Base-by-base conservation (phyloP, 2,888 invertebrate species). In the Clanis bilineata region DNA sequence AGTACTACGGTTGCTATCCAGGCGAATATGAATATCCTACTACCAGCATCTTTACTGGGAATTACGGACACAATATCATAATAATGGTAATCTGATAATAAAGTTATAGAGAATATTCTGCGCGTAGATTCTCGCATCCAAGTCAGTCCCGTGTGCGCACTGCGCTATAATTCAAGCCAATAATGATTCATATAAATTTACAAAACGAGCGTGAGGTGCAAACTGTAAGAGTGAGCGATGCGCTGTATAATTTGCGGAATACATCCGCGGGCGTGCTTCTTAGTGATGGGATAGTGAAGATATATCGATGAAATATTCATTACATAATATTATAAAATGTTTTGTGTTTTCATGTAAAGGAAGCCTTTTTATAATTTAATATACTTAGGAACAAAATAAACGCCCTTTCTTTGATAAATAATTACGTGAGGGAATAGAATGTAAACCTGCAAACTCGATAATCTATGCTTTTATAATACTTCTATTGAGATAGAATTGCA, bases 151-250 rank as follows among this genome's bases (percentile, higher is more conserved):
- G 72, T 43, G 73, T 72, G 74, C 78, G 79, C 79, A 78, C 81
- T 71, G 74, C 75, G 76, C 83, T 84, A 80, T 85, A 86, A 86
- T 85, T 85, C 85, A 80, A 69, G 59, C 79, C 83, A 82, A 86
- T 86, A 86, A 86, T 85, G 84, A 82, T 83, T 84, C 85, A 83
- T 85, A 86, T 84, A 85, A 86, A 85, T 85, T 85, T 85, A 76
- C 80, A 76, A 83, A 85, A 86, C 83, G 84, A 85, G 81, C 75
- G 76, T 80, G 81, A 85, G 86, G 86, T 86, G 86, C 80, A 86
- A 86, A 86, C 82, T 85, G 79, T 76, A 79, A 79, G 84, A 80
- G 74, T 78, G 82, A 80, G 79, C 77, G 80, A 82, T 79, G 81
- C 72, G 69, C 73, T 79, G 69, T 84, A 74, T 85, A 85, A 85